phyloP scores from a whole-genome alignment of 2,888 invertebrate species.

The Spisula solida region DNA sequence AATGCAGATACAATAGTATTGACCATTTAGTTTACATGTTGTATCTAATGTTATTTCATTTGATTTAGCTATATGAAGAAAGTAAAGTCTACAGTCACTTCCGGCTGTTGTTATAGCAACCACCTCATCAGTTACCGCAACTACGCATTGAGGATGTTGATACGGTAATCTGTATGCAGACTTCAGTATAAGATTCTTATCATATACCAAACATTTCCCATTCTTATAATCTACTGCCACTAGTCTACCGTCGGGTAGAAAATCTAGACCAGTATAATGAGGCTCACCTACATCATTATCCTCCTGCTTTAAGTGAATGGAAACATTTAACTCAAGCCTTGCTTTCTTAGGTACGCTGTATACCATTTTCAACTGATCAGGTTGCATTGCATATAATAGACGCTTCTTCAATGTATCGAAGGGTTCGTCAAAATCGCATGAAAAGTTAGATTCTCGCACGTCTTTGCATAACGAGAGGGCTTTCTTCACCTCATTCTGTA shows the following conservation, averaged over 20 bases:
- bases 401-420: too few relatives aligned
- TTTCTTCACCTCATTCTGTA: too few relatives aligned
- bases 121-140: background rate
- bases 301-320: background rate
- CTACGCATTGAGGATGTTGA: background rate
- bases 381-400: too few relatives aligned
- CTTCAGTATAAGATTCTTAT: background rate
- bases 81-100: background rate
- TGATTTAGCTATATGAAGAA: constrained; percentile 13
- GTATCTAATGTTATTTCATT: constrained; percentile 27
- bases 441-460: too few relatives aligned
- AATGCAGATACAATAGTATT: constrained; percentile 23
- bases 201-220: background rate
- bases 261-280: background rate
- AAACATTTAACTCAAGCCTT: too few relatives aligned
- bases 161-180: background rate
- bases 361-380: too few relatives aligned
- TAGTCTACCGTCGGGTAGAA: background rate
- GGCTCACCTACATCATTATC: background rate
- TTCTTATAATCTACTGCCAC: background rate
- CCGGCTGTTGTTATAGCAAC: background rate
- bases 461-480: too few relatives aligned
- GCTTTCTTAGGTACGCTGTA: too few relatives aligned
- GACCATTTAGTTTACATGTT: background rate
- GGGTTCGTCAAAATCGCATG: too few relatives aligned